A percentile compares a stretch with the other conserved stretches of the same genome.
phyloP scores from a whole-genome alignment of 1,140 invertebrate species.

The Formica selysi region DNA sequence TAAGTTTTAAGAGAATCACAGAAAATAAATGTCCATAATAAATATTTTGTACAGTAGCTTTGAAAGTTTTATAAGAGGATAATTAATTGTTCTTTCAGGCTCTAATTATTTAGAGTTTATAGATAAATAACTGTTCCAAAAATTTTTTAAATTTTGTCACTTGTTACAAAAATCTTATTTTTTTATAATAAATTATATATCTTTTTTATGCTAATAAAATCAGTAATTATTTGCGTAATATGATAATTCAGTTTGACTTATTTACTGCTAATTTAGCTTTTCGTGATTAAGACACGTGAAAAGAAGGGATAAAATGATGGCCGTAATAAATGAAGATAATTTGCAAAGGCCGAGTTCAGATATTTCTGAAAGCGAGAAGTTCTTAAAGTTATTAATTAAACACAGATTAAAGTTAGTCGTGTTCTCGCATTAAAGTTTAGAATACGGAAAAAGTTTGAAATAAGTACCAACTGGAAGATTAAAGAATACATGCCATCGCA shows the following conservation, averaged over 20 bases:
- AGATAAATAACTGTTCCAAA: slow-evolving; percentile 4
- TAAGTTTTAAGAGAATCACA: neutral
- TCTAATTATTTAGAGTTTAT: slow-evolving; percentile 4
- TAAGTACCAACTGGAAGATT: slow-evolving; percentile 1
- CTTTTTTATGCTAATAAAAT: neutral
- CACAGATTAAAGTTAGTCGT: slow-evolving; percentile 1
- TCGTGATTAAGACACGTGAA: neutral
- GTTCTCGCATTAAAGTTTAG: slow-evolving; percentile 8
- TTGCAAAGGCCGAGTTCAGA: neutral
- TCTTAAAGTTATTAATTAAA: slow-evolving; percentile 47
- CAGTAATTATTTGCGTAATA: neutral
- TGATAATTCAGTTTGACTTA: neutral
- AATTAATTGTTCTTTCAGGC: slow-evolving; percentile 24
- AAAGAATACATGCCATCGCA: slow-evolving; percentile 26
- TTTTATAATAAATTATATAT: neutral
- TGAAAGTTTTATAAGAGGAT: slow-evolving; percentile 6
- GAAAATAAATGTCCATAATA: neutral
- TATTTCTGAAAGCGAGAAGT: slow-evolving; percentile 4
- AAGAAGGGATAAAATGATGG: neutral
- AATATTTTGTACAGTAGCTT: neutral
- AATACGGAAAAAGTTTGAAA: slow-evolving; percentile 24
- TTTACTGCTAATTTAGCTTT: neutral
- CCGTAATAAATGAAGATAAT: slow-evolving; percentile 18
- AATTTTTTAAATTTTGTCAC: neutral
- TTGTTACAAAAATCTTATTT: neutral